Conservation (phyloP, 1,140 invertebrate genomes). For the Panulirus ornatus region DNA sequence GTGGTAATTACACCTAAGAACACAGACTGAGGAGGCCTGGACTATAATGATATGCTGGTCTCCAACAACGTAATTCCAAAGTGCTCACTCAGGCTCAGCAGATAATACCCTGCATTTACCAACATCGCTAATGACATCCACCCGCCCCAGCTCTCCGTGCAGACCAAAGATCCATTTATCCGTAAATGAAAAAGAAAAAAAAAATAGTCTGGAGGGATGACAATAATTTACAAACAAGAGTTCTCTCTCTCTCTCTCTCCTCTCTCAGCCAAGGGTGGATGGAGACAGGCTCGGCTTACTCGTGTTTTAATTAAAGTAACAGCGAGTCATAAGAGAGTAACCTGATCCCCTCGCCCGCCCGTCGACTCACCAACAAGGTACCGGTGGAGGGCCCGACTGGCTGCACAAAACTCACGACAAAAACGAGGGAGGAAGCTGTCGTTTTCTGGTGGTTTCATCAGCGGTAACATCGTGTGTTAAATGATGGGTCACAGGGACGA, state of each 20-base stretch:
- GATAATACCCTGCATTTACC: too few relatives aligned
- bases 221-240: conserved; percentile 56
- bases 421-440: background rate
- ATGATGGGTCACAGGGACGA: background rate
- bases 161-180: background rate
- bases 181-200: background rate
- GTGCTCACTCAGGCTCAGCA: too few relatives aligned
- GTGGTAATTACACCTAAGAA: too few relatives aligned
- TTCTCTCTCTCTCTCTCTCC: conserved; percentile 26
- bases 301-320: conserved; percentile 71
- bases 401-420: conserved; percentile 15
- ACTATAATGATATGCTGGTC: too few relatives aligned
- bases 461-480: background rate
- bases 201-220: conserved; percentile 12
- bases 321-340: conserved; percentile 62
- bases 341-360: conserved; percentile 21
- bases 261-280: conserved; percentile 24
- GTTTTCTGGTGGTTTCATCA: background rate
- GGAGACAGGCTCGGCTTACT: conserved; percentile 63
- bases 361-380: conserved; percentile 31
- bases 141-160: background rate
- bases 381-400: conserved; percentile 14
- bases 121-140: background rate
- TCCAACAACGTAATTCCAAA: too few relatives aligned
- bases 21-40: too few relatives aligned